These are phyloP conservation scores for Pantala flavescens DNA, from an alignment of 1,140 invertebrate genomes.

Conservation along the genomic window DNA sequence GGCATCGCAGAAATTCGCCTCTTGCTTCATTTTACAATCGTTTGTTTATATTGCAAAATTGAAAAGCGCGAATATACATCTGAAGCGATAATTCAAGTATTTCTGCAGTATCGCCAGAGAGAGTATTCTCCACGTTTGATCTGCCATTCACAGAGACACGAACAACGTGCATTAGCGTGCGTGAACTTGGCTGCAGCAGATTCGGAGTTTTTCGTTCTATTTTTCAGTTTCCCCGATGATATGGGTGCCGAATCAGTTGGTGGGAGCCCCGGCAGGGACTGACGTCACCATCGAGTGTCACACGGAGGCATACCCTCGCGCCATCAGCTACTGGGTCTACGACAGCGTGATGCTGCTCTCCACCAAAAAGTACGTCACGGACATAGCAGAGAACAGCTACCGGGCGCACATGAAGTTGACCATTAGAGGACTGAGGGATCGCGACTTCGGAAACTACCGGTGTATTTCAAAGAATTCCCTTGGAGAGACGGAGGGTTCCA, in stretches of 20 bases:
- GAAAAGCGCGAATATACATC: too few species aligned
- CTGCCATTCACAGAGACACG: too few species aligned
- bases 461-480: constrained; percentile 87
- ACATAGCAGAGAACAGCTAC: constrained; percentile 68
- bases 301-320: constrained; percentile 83
- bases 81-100: too few species aligned
- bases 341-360: constrained; percentile 73
- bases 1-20: too few species aligned
- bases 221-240: constrained; percentile 79
- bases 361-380: constrained; percentile 69
- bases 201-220: constrained; percentile 2
- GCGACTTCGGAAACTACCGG: constrained; percentile 73
- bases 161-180: too few species aligned
- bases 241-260: constrained; percentile 82
- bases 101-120: too few species aligned
- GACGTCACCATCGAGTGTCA: constrained; percentile 88
- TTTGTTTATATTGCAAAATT: too few species aligned
- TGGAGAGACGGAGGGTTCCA: constrained; percentile 85
- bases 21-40: too few species aligned
- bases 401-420: constrained; percentile 77
- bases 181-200: too few species aligned
- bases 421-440: constrained; percentile 61
- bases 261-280: constrained; percentile 74
- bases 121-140: too few species aligned
- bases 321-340: constrained; percentile 86